phyloP scores from a whole-genome alignment of 2,888 invertebrate species.

The Amblyteles armatorius region DNA sequence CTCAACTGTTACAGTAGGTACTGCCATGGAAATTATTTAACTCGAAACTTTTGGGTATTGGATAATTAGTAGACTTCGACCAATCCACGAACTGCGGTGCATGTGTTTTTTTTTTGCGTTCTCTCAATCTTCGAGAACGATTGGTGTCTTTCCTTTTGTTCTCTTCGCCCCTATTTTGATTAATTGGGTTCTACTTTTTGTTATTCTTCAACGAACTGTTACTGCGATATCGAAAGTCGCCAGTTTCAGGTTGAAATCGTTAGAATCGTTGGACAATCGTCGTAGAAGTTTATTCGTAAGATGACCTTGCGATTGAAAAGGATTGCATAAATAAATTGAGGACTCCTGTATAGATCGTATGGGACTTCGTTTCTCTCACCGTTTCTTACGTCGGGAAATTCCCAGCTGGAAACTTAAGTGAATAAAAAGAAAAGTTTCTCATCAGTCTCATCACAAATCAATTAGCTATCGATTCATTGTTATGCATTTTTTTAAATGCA shows the following conservation, averaged over 20 bases:
- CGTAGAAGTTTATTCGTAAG: background rate
- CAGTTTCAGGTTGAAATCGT: background rate
- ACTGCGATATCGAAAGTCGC: background rate
- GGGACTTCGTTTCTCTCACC: background rate
- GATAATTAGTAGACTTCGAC: background rate
- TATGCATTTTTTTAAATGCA: background rate
- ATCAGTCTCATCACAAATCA: background rate
- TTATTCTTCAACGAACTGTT: background rate
- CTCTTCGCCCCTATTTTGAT: background rate
- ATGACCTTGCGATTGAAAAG: background rate
- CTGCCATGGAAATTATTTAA: conserved; percentile 47
- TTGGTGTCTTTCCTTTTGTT: no score
- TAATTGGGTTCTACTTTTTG: background rate
- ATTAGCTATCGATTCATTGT: background rate
- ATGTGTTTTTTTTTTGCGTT: background rate
- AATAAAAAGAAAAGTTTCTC: background rate
- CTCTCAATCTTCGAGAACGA: background rate
- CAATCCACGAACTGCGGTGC: background rate
- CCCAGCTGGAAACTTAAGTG: background rate
- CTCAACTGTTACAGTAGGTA: conserved; percentile 86
- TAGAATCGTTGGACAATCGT: background rate
- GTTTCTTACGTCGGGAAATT: no score
- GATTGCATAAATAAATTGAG: background rate
- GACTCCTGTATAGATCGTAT: background rate
- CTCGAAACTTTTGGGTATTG: conserved; percentile 7